Percentiles rank a stretch among this genome's conserved stretches.
Conservation (phyloP, 2,888 invertebrate species). For the Galeopsomyia nigrocyanea region DNA sequence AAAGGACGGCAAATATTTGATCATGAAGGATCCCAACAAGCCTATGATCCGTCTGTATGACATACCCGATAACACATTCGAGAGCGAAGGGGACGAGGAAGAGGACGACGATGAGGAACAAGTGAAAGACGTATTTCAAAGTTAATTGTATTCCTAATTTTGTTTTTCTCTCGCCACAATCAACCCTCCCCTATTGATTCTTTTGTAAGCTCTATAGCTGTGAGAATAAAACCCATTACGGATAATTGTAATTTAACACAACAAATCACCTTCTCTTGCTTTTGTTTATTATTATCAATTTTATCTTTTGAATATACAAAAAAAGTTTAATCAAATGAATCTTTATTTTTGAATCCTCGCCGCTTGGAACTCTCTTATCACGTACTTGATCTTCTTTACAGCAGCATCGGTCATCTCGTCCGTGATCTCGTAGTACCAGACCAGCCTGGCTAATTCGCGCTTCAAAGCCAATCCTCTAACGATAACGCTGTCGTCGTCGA, state of each 20-base stretch:
- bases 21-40: slow-evolving; percentile 99
- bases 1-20: slow-evolving; percentile 95
- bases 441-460: slow-evolving; percentile 76
- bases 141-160: slow-evolving; percentile 52
- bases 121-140: slow-evolving; percentile 65
- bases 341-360: too few relatives aligned
- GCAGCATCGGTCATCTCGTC: slow-evolving; percentile 78
- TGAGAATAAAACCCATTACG: too few relatives aligned
- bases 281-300: too few relatives aligned
- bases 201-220: too few relatives aligned
- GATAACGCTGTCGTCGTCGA: slow-evolving; percentile 71
- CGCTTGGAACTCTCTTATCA: slow-evolving; percentile 70
- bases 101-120: slow-evolving; percentile 79
- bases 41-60: slow-evolving; percentile 97
- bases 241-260: too few relatives aligned
- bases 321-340: too few relatives aligned
- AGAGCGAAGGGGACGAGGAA: slow-evolving; percentile 95
- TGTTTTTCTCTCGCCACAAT: too few relatives aligned
- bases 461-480: slow-evolving; percentile 76
- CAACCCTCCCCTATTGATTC: too few relatives aligned
- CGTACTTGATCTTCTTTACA: slow-evolving; percentile 79
- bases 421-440: slow-evolving; percentile 79
- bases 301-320: too few relatives aligned
- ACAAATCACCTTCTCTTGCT: too few relatives aligned
- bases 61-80: slow-evolving; percentile 98